Conservation (phyloP, 2,888 invertebrate genomes). For the Melinaea marsaeus region DNA sequence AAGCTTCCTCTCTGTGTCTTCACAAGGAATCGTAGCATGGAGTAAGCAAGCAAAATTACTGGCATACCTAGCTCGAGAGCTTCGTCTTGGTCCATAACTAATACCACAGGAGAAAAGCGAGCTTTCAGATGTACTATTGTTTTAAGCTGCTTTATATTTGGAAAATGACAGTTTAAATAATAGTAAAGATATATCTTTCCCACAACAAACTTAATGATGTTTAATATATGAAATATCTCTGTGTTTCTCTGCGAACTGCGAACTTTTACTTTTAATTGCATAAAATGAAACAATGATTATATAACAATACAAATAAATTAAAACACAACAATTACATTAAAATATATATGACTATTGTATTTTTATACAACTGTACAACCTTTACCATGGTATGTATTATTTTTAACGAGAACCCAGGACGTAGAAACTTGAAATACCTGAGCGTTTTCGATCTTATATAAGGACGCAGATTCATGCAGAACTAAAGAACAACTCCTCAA, state of each 20-base stretch:
- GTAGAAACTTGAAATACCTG: constrained; percentile 21
- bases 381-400: neutral
- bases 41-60: constrained; percentile 33
- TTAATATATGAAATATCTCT: too few species aligned
- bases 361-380: neutral
- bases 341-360: neutral
- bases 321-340: constrained; percentile 4
- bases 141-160: neutral
- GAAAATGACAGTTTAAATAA: neutral
- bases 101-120: constrained; percentile 4
- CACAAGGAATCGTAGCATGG: constrained; percentile 27
- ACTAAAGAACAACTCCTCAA: constrained; percentile 34
- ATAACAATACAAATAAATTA: neutral
- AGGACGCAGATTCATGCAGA: constrained; percentile 30
- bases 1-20: constrained; percentile 31
- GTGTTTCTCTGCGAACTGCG: too few species aligned
- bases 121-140: neutral
- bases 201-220: too few species aligned
- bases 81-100: constrained; percentile 21
- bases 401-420: constrained; percentile 17
- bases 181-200: too few species aligned
- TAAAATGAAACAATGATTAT: neutral
- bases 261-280: too few species aligned
- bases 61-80: constrained; percentile 30
- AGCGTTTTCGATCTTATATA: constrained; percentile 20